A percentile compares a stretch with the other conserved stretches of the same genome.
Conservation (phyloP, 2,888 invertebrate genomes). For the Orchesellides sinensis region DNA sequence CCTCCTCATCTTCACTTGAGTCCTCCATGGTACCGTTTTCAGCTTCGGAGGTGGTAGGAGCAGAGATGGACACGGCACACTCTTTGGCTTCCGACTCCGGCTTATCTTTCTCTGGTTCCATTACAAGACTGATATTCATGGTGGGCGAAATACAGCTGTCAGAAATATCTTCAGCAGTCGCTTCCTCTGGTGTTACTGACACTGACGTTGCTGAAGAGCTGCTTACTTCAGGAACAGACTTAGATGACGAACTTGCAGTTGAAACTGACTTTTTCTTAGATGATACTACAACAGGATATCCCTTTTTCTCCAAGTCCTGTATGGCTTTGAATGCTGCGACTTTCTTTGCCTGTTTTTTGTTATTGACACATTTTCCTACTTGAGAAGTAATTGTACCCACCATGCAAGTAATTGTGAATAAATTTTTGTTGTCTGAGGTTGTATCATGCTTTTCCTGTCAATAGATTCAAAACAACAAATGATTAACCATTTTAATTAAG, state of each 20-base stretch:
- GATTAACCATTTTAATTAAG: too few species aligned
- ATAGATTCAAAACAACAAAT: not conserved
- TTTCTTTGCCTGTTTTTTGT: conserved; percentile 33
- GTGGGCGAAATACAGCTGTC: too few species aligned
- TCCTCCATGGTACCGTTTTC: not conserved
- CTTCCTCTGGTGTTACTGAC: conserved; percentile 10
- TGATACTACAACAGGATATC: not conserved
- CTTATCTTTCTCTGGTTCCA: not conserved
- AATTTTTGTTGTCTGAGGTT: not conserved
- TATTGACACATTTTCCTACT: not conserved
- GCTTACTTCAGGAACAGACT: not conserved
- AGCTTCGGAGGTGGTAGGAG: too few species aligned
- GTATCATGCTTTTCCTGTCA: not conserved
- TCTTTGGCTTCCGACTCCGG: too few species aligned
- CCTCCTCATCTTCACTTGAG: not conserved
- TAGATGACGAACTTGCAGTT: too few species aligned
- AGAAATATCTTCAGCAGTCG: not conserved
- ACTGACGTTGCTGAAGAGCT: not conserved
- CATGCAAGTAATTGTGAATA: conserved; percentile 17
- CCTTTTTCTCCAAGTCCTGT: not conserved
- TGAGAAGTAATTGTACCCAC: not conserved
- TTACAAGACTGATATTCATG: not conserved
- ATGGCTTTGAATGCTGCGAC: conserved; percentile 13
- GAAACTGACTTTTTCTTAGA: not conserved
- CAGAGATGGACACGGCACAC: too few species aligned